Conservation (phyloP, 2,113 vertebrate species). For the Microtus richardsoni region DNA sequence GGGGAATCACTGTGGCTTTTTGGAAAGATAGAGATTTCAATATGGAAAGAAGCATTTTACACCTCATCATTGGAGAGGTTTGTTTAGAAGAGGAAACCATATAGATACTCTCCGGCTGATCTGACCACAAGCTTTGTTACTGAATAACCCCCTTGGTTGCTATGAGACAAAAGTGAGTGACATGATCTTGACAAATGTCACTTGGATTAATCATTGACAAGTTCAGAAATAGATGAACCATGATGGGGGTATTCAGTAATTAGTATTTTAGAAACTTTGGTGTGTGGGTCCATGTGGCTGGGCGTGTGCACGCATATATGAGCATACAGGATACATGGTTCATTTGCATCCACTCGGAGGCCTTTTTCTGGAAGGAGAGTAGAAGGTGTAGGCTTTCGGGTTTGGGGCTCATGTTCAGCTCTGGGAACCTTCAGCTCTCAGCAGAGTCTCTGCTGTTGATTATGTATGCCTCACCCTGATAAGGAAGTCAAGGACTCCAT, state of each 20-base stretch:
- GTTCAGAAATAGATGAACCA: background rate
- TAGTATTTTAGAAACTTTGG: background rate
- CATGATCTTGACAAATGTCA: background rate
- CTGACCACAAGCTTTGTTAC: background rate
- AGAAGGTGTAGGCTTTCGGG: background rate
- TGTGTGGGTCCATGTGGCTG: background rate
- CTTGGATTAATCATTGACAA: background rate
- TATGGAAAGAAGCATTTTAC: background rate
- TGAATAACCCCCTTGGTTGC: background rate
- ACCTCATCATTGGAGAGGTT: slow-evolving; percentile 47
- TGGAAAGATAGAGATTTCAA: slow-evolving; percentile 53
- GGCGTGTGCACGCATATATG: rapidly evolving
- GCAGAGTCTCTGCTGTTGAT: background rate
- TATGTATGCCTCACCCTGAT: background rate
- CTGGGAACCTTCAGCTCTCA: background rate
- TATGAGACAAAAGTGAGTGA: background rate
- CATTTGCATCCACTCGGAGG: background rate
- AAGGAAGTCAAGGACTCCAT: background rate
- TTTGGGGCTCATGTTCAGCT: background rate
- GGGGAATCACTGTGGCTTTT: background rate
- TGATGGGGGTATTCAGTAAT: background rate
- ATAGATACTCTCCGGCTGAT: background rate
- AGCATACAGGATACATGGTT: background rate
- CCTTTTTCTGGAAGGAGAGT: background rate
- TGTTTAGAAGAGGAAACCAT: background rate